phyloP scores from a whole-genome alignment of 2,797 vertebrate genomes.

The Chromobotia macracanthus region DNA sequence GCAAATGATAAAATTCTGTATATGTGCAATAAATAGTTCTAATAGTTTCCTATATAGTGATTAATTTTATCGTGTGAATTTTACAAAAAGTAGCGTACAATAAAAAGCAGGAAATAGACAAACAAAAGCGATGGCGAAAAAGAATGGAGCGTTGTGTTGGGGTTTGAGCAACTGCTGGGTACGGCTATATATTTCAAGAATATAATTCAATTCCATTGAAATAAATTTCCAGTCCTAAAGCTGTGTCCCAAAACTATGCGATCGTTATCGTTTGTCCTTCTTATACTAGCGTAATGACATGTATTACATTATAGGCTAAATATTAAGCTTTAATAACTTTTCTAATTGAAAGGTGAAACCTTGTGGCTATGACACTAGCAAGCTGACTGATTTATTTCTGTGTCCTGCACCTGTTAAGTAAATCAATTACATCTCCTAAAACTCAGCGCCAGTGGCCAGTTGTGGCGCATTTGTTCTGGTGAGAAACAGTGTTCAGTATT shows the following conservation, averaged over 20 bases:
- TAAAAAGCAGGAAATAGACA: no score
- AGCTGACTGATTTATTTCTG: background rate
- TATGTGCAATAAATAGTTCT: no score
- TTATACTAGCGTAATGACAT: background rate
- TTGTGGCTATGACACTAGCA: background rate
- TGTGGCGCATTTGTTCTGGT: conserved; percentile 19
- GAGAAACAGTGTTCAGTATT: conserved; percentile 10
- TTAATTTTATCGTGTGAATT: no score
- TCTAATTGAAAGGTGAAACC: background rate
- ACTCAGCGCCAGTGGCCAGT: conserved; percentile 57
- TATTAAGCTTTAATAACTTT: background rate
- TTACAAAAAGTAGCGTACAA: no score
- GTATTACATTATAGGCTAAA: background rate
- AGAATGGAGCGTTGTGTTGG: no score
- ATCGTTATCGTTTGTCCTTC: background rate
- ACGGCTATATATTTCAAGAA: no score
- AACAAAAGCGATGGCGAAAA: no score
- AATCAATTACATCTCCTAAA: conserved; percentile 26
- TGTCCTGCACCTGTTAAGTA: conserved; percentile 21
- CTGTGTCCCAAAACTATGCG: background rate
- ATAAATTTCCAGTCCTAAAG: background rate
- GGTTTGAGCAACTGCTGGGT: no score
- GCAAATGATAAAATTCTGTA: no score
- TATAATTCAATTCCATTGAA: no score
- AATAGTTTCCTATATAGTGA: no score